Percentiles rank a stretch among this genome's conserved stretches.
Evolutionary conservation across 2,113 vertebrate species (phyloP).

Genomic region (Podilymbus podiceps): DNA sequence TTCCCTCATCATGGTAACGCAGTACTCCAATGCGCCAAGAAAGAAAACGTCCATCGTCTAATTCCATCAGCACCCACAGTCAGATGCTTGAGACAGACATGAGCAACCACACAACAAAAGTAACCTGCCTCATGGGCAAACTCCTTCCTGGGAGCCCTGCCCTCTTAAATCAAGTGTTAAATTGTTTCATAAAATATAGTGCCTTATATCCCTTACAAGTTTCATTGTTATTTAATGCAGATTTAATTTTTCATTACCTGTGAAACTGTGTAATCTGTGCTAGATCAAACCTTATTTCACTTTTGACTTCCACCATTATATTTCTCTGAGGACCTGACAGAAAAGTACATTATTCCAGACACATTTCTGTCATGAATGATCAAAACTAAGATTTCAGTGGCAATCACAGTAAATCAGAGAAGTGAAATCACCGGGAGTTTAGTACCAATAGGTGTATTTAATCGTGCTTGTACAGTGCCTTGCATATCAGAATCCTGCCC

Average conservation of each 20-base stretch:
- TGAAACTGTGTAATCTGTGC: background rate
- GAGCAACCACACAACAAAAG: background rate
- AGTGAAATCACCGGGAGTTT: background rate
- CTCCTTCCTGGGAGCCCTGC: background rate
- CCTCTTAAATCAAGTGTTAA: background rate
- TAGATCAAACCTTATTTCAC: background rate
- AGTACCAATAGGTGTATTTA: background rate
- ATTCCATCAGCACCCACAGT: background rate
- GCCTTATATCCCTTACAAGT: background rate
- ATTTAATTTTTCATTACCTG: background rate
- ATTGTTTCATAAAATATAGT: background rate
- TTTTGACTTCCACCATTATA: background rate
- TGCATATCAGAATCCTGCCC: background rate
- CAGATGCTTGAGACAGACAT: background rate
- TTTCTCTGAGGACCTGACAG: background rate
- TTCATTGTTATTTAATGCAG: background rate
- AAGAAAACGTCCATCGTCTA: background rate
- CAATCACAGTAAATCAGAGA: background rate
- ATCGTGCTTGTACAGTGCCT: background rate
- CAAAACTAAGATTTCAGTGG: background rate
- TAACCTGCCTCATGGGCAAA: background rate
- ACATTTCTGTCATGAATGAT: background rate
- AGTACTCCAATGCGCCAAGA: background rate
- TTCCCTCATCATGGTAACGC: background rate
- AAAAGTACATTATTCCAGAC: background rate